A percentile compares a stretch with the other conserved stretches of the same genome.
phyloP scores from a whole-genome alignment of 2,113 vertebrate genomes.

The Rattus rattus region DNA sequence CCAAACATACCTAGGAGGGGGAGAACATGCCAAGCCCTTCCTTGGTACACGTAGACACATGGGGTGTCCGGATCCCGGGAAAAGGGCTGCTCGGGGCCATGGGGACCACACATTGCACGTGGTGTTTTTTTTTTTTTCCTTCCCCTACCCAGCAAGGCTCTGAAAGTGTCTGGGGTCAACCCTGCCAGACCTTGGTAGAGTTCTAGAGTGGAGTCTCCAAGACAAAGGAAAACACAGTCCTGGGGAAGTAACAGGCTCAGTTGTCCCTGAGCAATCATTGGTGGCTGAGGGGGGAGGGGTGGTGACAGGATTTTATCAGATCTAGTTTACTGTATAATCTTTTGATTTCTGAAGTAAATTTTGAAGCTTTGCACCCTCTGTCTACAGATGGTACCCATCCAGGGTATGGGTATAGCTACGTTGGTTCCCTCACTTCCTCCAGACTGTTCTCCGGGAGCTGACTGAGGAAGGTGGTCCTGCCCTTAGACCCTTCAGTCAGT shows the following conservation, averaged over 20 bases:
- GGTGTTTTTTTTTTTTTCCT: not conserved
- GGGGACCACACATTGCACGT: accelerated
- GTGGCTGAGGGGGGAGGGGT: accelerated
- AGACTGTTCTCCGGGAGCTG: not conserved
- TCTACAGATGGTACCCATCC: not conserved
- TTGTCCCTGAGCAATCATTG: accelerated
- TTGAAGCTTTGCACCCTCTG: not conserved
- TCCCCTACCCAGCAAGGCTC: not conserved
- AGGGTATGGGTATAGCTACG: not conserved
- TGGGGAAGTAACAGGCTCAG: not conserved
- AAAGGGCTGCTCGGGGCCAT: not conserved
- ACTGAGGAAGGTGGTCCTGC: not conserved
- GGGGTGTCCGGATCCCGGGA: not conserved
- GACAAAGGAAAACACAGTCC: not conserved
- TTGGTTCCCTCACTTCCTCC: not conserved
- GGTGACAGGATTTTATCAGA: not conserved
- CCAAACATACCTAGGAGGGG: not conserved
- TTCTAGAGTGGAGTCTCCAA: not conserved
- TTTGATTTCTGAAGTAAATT: not conserved
- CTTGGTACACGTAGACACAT: accelerated
- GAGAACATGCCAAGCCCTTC: not conserved
- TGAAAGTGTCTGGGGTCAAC: not conserved
- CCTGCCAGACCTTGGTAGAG: not conserved
- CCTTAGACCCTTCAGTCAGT: not conserved
- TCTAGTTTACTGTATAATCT: not conserved